Evolutionary conservation across 2,797 vertebrate genomes (phyloP).

Genomic region (Acanthopagrus latus): DNA sequence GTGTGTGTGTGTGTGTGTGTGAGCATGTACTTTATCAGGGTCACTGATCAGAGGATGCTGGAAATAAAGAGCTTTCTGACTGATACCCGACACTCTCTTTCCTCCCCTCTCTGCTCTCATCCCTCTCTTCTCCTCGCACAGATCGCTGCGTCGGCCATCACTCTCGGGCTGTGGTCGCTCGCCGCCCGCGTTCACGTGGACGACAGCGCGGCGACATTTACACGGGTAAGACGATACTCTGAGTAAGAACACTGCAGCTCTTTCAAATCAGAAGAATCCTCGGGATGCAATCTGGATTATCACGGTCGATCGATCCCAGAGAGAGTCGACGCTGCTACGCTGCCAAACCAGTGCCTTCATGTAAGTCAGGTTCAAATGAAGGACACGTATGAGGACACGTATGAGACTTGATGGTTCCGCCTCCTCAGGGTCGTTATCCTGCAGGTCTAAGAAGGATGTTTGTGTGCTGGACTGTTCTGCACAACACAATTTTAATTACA

Average conservation of each 20-base stretch:
- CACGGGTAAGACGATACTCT: no score
- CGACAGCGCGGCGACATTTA: background rate
- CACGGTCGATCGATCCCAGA: no score
- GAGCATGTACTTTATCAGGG: conserved; percentile 5
- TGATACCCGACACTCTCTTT: conserved; percentile 3
- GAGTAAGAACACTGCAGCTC: background rate
- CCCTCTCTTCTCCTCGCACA: background rate
- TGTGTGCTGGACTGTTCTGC: no score
- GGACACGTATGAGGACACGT: background rate
- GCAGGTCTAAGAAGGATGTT: no score
- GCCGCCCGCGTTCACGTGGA: background rate
- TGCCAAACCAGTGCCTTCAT: background rate
- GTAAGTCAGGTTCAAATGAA: conserved; percentile 9
- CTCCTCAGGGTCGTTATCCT: no score
- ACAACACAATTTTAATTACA: no score
- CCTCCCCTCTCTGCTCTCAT: background rate
- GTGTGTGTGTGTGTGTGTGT: no score
- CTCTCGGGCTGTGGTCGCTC: background rate
- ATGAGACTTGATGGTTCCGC: no score
- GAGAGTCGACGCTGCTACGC: no score
- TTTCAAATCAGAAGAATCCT: no score
- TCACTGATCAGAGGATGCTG: conserved; percentile 8
- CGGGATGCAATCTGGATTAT: no score
- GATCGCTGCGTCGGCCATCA: background rate
- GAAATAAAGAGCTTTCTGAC: background rate